These are phyloP conservation scores for Epizoanthus rinbou DNA, from an alignment of 92 coral and sea anemone genomes.

Conservation along the genomic window DNA sequence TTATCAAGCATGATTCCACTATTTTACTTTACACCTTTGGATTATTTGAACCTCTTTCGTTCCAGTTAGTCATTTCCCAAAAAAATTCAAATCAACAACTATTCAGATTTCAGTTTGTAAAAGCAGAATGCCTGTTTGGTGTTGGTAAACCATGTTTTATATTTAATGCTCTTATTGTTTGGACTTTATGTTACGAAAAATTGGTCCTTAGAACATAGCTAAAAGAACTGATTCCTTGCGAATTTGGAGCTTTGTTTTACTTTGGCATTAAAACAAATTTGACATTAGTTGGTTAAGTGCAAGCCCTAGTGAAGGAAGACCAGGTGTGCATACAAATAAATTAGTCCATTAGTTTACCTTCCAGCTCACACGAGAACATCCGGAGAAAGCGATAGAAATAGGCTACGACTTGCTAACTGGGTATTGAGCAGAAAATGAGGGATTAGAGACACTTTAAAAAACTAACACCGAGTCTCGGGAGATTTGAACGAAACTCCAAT, in stretches of 20 bases:
- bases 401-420: slow-evolving; percentile 25
- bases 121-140: neutral
- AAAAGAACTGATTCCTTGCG: neutral
- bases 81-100: too few species aligned
- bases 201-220: neutral
- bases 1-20: too few species aligned
- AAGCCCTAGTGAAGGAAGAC: neutral
- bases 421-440: slow-evolving; percentile 13
- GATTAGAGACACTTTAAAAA: slow-evolving; percentile 28
- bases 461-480: neutral
- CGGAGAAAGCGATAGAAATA: slow-evolving; percentile 23
- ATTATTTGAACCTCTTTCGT: too few species aligned
- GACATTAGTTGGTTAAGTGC: slow-evolving; percentile 39
- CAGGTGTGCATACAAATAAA: slow-evolving; percentile 42
- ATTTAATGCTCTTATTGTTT: neutral
- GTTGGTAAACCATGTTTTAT: neutral
- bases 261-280: slow-evolving; percentile 31
- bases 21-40: too few species aligned
- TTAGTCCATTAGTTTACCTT: slow-evolving; percentile 30
- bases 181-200: neutral
- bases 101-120: slow-evolving; percentile 1
- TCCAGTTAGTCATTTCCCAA: too few species aligned
- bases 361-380: slow-evolving; percentile 42
- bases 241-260: slow-evolving; percentile 20
- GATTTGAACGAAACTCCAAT: slow-evolving; percentile 10